Evolutionary conservation across 2,113 vertebrate genomes (phyloP).

Genomic region (Seriola quinqueradiata): DNA sequence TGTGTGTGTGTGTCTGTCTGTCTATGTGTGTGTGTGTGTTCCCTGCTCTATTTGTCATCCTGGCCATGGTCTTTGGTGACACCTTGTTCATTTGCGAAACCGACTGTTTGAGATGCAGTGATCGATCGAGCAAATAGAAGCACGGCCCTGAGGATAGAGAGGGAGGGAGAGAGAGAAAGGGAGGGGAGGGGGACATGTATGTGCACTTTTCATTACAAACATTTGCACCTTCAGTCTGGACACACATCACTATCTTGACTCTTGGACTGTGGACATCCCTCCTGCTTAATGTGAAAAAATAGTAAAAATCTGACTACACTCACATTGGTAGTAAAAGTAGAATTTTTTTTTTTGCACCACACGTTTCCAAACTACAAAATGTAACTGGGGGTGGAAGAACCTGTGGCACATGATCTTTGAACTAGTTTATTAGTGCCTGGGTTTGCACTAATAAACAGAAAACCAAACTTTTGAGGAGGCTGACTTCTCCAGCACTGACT

Average conservation of each 20-base stretch:
- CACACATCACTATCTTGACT: neutral
- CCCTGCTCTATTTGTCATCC: slow-evolving; percentile 74
- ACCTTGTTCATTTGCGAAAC: slow-evolving; percentile 80
- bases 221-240: slow-evolving; percentile 13
- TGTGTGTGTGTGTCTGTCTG: neutral
- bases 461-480: neutral
- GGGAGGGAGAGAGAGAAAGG: neutral
- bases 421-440: neutral
- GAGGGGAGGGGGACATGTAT: neutral
- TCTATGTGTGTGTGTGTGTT: neutral
- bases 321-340: neutral
- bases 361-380: neutral
- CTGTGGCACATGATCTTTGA: neutral
- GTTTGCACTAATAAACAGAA: neutral
- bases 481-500: slow-evolving; percentile 40
- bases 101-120: slow-evolving; percentile 75
- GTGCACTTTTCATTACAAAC: slow-evolving; percentile 14
- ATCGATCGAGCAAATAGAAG: slow-evolving; percentile 78
- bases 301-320: too few relatives aligned
- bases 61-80: slow-evolving; percentile 71
- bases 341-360: too few relatives aligned
- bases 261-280: neutral
- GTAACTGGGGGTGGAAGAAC: neutral
- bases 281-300: neutral
- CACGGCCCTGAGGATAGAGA: slow-evolving; percentile 41